Evolutionary conservation across 2,888 invertebrate species (phyloP), one percentile per base, ranked within the genome.

Genomic region (Cheilosia vernalis): DNA sequence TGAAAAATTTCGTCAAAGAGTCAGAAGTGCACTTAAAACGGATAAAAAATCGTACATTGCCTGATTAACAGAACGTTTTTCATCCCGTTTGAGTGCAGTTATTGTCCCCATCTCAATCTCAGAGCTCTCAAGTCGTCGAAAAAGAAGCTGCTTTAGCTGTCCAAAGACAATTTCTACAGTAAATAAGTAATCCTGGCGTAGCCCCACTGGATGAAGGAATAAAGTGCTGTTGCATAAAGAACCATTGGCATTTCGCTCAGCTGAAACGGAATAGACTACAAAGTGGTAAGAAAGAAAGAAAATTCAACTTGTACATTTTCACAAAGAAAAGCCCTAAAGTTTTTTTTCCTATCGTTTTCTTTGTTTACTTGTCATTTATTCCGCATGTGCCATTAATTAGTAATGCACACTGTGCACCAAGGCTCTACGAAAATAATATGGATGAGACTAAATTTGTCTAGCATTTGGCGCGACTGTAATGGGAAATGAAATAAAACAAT

Each of bases 351-450:
- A 37, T 55, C 21, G 10, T 40, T 51, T 67, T 17, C 69, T 84
- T 79, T 84, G 84, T 84, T 84, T 84, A 84, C 84, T 74, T 84
- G 79, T 79, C 74, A 84, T 24, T n/a, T 69, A 47, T 66, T 74
- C 51, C 19, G 69, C 79, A 79, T 84, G 84, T 84, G 84, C 60
- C 51, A 33, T 61, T 70, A 42, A 60, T 37, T 51, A 24, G 49
- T 69, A 40, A 13, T 69, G 24, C 3, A 58, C 40, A 33, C n/a
- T 7, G 37, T 13, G 4, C 15, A 10, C 13, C 13, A n/a, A 21
- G 33, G 30, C 33, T 60, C 42, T 7, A 37, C 37, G 9, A 30
- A 30, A 47, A 15, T 24, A 47, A 13, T 24, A 19, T 13, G 21
- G 13, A 49, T 51, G 5, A 6, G 24, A 51, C 19, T 0, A 44